Base-by-base conservation (phyloP, 2,797 vertebrate species). In the Merluccius polli region DNA sequence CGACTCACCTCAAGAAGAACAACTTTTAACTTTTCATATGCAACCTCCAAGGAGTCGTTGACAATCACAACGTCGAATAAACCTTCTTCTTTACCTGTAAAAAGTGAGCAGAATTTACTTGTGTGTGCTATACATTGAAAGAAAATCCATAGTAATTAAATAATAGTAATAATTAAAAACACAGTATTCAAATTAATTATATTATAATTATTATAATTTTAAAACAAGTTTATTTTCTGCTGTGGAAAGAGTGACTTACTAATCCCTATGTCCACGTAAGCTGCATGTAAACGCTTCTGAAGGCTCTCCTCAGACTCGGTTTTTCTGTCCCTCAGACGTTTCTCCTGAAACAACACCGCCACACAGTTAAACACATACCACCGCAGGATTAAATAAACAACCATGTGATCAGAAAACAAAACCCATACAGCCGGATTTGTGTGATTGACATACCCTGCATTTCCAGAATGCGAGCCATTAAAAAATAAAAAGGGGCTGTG, bases 281-380 rank as follows among this genome's bases (percentile, higher is more conserved):
- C 98, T 0, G 95, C 92, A 0, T 77, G 71, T 84, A 99, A 83
- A 77, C 98, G 95, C 85, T 92, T 97, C 83, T 87, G 91, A 72
- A 99, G 92, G 83, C 93, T 98, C 73, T 98, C 97, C 82, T 98
- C 96, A 0, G 96, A 95, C 88, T 99, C 98, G 0, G 98, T 98
- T 85, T 96, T 94, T 16, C 98, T 90, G 79, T 94, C 95, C 31
- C 95, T 92, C 27, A 99, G 87, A 52, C 98, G 92, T 67, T 95
- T 93, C 84, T 99, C 97, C 98, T 99, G 77, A 68, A 79, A 83
- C 13, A 59, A 77, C 0, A 30, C 0, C 30, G 10, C 15, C 70
- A 29, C 21, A 6, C 1, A n/a, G 15, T 15, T 70, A 79, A 82
- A 59, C 71, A 70, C 3, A 30, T 48, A 27, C 59, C 59, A 12